These are phyloP conservation scores for Leucophenga varia DNA, from an alignment of 1,140 invertebrate species.

Conservation along the genomic window DNA sequence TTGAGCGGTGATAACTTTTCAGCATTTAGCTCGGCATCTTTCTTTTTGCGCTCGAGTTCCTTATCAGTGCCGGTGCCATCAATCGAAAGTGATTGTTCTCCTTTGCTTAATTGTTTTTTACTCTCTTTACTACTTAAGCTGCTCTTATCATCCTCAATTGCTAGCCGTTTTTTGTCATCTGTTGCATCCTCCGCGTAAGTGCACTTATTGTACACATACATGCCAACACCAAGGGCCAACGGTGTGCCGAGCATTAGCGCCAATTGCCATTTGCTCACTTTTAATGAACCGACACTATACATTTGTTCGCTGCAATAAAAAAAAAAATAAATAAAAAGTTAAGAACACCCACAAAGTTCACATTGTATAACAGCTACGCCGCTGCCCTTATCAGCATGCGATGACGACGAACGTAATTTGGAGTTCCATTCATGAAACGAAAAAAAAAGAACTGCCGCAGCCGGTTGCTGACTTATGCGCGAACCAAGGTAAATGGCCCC, in stretches of 20 bases:
- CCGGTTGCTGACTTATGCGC: too few relatives aligned
- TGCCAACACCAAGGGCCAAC: conserved; percentile 76
- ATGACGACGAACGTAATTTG: conserved; percentile 27
- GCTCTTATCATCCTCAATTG: neutral
- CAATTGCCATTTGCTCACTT: conserved; percentile 59
- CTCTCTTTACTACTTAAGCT: conserved; percentile 16
- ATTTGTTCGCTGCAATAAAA: too few relatives aligned
- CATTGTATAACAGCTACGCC: conserved; percentile 19
- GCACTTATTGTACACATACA: conserved; percentile 73
- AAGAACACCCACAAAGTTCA: too few relatives aligned
- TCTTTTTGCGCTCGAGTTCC: conserved; percentile 60
- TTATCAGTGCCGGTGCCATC: conserved; percentile 56
- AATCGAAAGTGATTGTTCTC: conserved; percentile 58
- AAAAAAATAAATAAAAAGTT: too few relatives aligned
- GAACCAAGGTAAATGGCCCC: too few relatives aligned
- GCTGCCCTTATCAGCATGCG: conserved; percentile 18
- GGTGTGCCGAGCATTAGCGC: conserved; percentile 74
- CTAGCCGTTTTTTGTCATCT: conserved; percentile 21
- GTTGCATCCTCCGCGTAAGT: conserved; percentile 21
- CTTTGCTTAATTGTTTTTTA: conserved; percentile 22
- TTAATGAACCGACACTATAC: conserved; percentile 35
- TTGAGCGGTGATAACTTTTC: conserved; percentile 59
- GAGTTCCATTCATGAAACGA: conserved; percentile 19
- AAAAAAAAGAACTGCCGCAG: too few relatives aligned
- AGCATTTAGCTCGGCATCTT: conserved; percentile 58